Evolutionary conservation across 2,888 invertebrate species (phyloP).

Genomic region (Cryptus armator): DNA sequence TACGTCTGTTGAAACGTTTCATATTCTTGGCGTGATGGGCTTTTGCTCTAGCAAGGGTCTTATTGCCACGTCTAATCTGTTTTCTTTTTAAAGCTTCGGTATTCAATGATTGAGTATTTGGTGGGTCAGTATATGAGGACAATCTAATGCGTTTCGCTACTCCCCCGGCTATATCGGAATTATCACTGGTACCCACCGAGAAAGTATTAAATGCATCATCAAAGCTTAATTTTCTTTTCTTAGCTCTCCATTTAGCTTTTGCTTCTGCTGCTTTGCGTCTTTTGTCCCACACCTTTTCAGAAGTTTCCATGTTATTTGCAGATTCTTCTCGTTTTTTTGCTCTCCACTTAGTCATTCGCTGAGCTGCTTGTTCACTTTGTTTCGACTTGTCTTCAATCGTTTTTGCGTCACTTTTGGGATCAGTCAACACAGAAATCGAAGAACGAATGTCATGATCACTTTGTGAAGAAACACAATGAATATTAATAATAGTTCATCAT

Average conservation of each 20-base stretch:
- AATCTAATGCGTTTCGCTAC: not conserved
- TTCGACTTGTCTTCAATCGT: no score
- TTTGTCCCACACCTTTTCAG: not conserved
- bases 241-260: not conserved
- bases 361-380: no score
- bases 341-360: no score
- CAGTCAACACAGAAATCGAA: no score
- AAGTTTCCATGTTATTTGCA: no score
- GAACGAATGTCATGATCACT: no score
- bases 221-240: not conserved
- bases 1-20: not conserved
- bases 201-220: conserved; percentile 29
- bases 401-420: no score
- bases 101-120: not conserved
- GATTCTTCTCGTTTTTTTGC: no score
- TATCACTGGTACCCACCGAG: not conserved
- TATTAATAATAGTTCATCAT: no score
- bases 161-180: not conserved
- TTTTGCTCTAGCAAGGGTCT: not conserved
- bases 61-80: not conserved
- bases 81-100: not conserved
- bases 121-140: not conserved
- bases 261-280: not conserved
- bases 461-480: no score
- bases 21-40: not conserved